These are phyloP conservation scores for Euura saliciscinereae DNA, from an alignment of 1,140 invertebrate genomes.

Conservation along the genomic window DNA sequence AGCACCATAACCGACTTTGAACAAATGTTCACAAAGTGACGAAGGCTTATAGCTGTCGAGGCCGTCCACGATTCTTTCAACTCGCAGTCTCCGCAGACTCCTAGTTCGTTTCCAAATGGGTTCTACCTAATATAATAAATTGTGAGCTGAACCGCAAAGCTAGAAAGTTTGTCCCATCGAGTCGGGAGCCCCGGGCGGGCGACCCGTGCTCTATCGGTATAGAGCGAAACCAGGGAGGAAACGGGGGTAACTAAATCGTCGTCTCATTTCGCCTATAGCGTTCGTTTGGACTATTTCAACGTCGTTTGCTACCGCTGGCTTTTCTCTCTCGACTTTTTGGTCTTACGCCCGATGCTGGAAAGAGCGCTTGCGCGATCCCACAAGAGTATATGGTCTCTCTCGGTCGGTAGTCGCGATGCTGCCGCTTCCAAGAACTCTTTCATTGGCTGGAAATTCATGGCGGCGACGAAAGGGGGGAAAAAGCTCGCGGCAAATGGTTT, in stretches of 20 bases:
- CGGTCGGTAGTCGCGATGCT: neutral
- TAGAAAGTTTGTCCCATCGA: neutral
- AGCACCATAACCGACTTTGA: no score
- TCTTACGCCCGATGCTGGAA: neutral
- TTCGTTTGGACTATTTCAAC: neutral
- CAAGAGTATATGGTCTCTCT: neutral
- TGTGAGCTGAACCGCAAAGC: neutral
- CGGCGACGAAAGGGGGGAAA: neutral
- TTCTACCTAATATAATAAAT: neutral
- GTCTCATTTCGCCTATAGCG: neutral
- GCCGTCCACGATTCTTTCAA: neutral
- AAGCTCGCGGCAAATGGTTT: neutral
- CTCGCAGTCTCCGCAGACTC: neutral
- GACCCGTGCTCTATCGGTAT: neutral
- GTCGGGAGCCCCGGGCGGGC: neutral
- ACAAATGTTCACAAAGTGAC: neutral
- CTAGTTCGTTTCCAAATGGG: neutral
- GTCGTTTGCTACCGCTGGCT: neutral
- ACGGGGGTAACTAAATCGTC: neutral
- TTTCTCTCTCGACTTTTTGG: neutral
- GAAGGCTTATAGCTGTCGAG: neutral
- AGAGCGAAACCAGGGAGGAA: neutral
- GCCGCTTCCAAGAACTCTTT: neutral
- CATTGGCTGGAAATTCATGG: neutral
- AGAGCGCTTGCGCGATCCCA: slow-evolving; percentile 2